Evolutionary conservation across 2,797 vertebrate species (phyloP).

Genomic region (Geotrypetes seraphini): DNA sequence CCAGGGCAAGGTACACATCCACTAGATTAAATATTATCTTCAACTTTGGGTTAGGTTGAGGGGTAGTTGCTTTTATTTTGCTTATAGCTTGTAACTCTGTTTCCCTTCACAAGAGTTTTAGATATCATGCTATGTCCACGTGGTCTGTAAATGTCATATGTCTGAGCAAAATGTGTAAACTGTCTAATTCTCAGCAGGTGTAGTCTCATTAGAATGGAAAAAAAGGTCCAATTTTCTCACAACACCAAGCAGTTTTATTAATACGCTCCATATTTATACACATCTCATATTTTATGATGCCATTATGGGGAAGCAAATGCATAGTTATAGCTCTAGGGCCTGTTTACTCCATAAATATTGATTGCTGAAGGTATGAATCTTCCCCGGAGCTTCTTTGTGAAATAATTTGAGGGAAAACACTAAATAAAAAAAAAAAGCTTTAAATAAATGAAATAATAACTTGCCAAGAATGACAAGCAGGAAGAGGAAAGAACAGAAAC

Average conservation of each 20-base stretch:
- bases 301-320: conserved; percentile 3
- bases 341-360: conserved; percentile 12
- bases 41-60: no score
- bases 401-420: background rate
- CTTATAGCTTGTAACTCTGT: fast-evolving
- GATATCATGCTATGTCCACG: background rate
- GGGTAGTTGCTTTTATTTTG: no score
- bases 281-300: background rate
- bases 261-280: background rate
- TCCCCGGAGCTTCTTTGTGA: background rate
- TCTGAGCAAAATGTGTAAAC: background rate
- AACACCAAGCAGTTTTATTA: conserved; percentile 17
- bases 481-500: background rate
- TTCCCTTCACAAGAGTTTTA: background rate
- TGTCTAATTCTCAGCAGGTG: background rate
- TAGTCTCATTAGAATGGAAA: conserved; percentile 3
- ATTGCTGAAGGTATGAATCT: background rate
- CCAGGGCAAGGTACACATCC: no score
- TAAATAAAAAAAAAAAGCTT: conserved; percentile 7
- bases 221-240: background rate
- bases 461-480: background rate
- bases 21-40: no score
- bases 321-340: background rate
- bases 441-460: conserved; percentile 8
- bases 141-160: background rate